These are phyloP conservation scores for Apostichopus leukothele DNA, from an alignment of 53 echinoderm and acorn worm genomes.

Conservation along the genomic window DNA sequence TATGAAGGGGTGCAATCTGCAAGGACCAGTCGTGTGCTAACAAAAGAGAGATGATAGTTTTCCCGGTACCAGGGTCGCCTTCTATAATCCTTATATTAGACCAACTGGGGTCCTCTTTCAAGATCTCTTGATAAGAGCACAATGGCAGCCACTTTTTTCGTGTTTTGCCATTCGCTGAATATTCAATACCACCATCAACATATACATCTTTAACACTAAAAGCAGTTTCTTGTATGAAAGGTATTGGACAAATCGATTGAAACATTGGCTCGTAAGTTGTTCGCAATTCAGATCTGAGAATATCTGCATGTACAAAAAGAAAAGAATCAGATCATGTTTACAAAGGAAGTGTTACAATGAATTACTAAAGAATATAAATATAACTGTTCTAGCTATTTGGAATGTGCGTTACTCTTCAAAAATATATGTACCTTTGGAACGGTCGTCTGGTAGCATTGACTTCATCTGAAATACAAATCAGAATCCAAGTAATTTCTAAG, in stretches of 20 bases:
- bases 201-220: constrained; percentile 1
- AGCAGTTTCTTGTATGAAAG: constrained; percentile 1
- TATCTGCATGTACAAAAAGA: neutral
- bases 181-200: constrained; percentile 15
- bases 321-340: too few relatives aligned
- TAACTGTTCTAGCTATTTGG: too few relatives aligned
- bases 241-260: neutral
- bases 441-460: too few relatives aligned
- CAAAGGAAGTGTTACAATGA: too few relatives aligned
- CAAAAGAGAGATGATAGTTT: neutral
- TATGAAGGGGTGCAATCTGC: neutral
- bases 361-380: too few relatives aligned
- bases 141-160: neutral
- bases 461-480: too few relatives aligned
- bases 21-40: neutral
- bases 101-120: neutral
- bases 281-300: neutral
- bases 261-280: neutral
- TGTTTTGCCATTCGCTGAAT: neutral
- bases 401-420: too few relatives aligned
- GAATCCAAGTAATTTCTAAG: too few relatives aligned
- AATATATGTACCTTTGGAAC: too few relatives aligned
- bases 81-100: neutral
- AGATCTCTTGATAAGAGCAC: constrained; percentile 2
- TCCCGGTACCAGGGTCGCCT: constrained; percentile 1